A percentile compares a stretch with the other conserved stretches of the same genome.
Conservation (phyloP, 2,888 invertebrate genomes). For the Mesorhabditis spiculigera region DNA sequence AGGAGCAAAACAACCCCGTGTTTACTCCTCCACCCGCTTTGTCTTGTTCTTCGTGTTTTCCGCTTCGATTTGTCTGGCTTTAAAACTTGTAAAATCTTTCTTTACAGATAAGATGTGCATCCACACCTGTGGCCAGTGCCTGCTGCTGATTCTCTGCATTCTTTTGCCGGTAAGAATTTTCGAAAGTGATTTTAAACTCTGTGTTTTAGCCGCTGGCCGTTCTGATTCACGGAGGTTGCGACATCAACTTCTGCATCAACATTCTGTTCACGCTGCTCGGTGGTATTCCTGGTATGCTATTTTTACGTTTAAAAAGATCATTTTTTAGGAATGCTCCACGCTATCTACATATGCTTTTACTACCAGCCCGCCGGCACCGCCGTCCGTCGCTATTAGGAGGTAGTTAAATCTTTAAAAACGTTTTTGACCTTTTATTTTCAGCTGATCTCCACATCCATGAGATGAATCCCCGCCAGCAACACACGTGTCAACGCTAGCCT, state of each 20-base stretch:
- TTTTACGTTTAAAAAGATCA: not conserved
- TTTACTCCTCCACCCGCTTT: too few species aligned
- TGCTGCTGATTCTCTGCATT: constrained; percentile 17
- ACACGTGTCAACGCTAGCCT: too few species aligned
- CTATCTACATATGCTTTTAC: constrained; percentile 17
- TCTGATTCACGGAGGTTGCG: constrained; percentile 17
- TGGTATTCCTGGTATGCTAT: constrained; percentile 12
- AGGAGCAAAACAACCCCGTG: too few species aligned
- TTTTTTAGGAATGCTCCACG: constrained; percentile 13
- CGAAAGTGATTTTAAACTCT: not conserved
- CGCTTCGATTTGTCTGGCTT: not conserved
- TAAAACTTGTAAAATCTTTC: not conserved
- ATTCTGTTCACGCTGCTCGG: constrained; percentile 15
- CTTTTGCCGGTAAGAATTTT: constrained; percentile 13
- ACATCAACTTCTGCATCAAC: constrained; percentile 19
- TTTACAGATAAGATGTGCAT: not conserved
- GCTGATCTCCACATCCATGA: not conserved
- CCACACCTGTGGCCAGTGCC: constrained; percentile 8
- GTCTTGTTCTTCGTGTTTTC: not conserved
- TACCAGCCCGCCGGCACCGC: constrained; percentile 12
- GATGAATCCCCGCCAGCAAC: too few species aligned
- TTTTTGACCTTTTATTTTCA: not conserved
- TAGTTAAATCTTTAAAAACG: not conserved
- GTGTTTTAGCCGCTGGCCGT: constrained; percentile 16
- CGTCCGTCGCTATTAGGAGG: constrained; percentile 6